Conservation (phyloP, 1,140 invertebrate genomes). For the Notospermus geniculatus region DNA sequence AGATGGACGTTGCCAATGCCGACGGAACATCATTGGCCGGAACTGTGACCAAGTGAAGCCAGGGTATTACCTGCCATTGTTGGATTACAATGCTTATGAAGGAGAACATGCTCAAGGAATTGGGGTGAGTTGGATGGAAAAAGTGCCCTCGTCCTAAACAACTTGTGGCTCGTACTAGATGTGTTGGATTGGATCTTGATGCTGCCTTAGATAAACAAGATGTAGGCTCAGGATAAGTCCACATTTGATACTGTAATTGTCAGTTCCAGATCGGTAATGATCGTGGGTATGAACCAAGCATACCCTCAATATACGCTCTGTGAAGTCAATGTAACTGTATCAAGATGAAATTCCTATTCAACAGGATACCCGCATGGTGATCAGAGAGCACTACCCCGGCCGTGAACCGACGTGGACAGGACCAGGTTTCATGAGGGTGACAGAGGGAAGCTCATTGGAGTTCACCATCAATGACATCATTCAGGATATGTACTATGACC, state of each 20-base stretch:
- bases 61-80: conserved; percentile 80
- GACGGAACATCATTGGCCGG: conserved; percentile 45
- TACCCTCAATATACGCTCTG: too few species aligned
- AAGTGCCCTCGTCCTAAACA: too few species aligned
- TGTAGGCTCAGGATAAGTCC: too few species aligned
- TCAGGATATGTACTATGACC: conserved; percentile 85
- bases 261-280: too few species aligned
- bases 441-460: conserved; percentile 78
- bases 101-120: conserved; percentile 75
- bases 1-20: conserved; percentile 52
- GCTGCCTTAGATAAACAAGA: too few species aligned
- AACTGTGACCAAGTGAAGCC: conserved; percentile 76
- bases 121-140: conserved; percentile 52
- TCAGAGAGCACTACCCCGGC: conserved; percentile 76
- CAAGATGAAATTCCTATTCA: too few species aligned
- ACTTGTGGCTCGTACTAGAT: too few species aligned
- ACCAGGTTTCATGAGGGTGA: conserved; percentile 82
- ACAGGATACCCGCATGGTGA: conserved; percentile 79
- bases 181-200: too few species aligned
- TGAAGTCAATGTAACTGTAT: too few species aligned
- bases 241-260: too few species aligned
- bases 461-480: conserved; percentile 81
- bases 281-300: too few species aligned
- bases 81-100: conserved; percentile 86
- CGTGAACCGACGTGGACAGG: conserved; percentile 86